These are phyloP conservation scores for Cotesia congregata DNA, from an alignment of 2,888 invertebrate genomes.

Conservation along the genomic window DNA sequence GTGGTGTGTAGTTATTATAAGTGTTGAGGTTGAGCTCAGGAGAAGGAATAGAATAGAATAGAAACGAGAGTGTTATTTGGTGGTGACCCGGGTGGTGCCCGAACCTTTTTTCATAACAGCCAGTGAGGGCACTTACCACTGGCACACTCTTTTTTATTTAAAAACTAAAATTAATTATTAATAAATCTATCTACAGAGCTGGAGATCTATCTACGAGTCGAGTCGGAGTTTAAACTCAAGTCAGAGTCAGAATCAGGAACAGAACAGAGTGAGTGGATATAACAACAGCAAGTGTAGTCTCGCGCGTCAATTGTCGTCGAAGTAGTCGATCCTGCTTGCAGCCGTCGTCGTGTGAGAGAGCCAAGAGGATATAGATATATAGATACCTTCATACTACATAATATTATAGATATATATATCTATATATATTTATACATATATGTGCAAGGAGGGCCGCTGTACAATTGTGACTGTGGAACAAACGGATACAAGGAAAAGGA, in stretches of 20 bases:
- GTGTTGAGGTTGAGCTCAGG: conserved; percentile 17
- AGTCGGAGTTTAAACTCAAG: background rate
- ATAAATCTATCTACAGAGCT: background rate
- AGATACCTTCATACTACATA: conserved; percentile 9
- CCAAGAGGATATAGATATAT: conserved; percentile 12
- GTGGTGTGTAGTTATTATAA: conserved; percentile 39
- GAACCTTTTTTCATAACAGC: conserved; percentile 23
- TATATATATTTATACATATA: background rate
- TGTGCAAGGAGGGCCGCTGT: conserved; percentile 9
- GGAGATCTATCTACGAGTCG: background rate
- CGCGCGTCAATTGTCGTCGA: background rate
- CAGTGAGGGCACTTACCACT: conserved; percentile 26
- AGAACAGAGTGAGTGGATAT: background rate
- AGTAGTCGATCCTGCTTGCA: conserved; percentile 4
- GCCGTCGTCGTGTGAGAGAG: conserved; percentile 16
- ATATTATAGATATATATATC: background rate
- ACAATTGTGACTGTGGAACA: conserved; percentile 14
- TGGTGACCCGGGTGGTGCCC: conserved; percentile 39
- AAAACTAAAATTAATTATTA: background rate
- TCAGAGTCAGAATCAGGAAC: background rate
- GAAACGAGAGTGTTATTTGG: conserved; percentile 28
- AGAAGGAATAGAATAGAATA: conserved; percentile 3
- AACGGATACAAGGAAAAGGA: conserved; percentile 45
- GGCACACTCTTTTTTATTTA: background rate
- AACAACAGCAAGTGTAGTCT: background rate